Base-by-base conservation (phyloP, 1,140 invertebrate species). In the Dreissena rostriformis region DNA sequence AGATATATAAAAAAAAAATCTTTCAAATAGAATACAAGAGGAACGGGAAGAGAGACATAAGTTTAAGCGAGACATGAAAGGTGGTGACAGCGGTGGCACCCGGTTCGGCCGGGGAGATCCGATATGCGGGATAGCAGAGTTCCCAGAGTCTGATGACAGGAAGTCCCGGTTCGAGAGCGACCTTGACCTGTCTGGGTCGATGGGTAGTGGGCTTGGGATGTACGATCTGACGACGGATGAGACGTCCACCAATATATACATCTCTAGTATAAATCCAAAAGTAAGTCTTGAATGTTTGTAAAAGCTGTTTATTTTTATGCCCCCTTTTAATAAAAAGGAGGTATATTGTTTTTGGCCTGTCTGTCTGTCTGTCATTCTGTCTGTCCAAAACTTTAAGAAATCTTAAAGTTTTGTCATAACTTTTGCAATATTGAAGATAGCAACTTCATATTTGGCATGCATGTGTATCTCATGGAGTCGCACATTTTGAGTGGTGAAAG, bases 211-310 rank as follows among this genome's bases (percentile, higher is more conserved):
- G 52, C 29, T 85, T n/a, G 82, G 86, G 12, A 75, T 85, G 52
- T 85, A 81, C 75, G 91, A 92, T 63, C 87, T 76, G 14, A 77
- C 89, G 19, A 87, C 82, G n/a, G 90, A 99, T 95, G 98, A 98
- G 67, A 98, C 96, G 89, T 99, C 98, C 6, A 99, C 99, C 52
- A 99, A 99, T 94, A 95, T 99, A 17, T 99, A 99, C 93, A 94
- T 99, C 63, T 98, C 98, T 79, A 99, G 99, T 94, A 95, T 99
- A 8, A 98, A 98, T 94, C 98, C 98, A 75, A 99, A 99, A 95
- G 97, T 97, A 94, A 8, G 4, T 11, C 39, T 39, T 39, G 39
- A 39, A 39, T n/a, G n/a, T n/a, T n/a, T n/a, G n/a, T n/a, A n/a
- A n/a, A n/a, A 39, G 39, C 8, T 39, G 39, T 39, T 39, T 39